Conservation (phyloP, 2,888 invertebrate species). For the Eubasilissa splendida region DNA sequence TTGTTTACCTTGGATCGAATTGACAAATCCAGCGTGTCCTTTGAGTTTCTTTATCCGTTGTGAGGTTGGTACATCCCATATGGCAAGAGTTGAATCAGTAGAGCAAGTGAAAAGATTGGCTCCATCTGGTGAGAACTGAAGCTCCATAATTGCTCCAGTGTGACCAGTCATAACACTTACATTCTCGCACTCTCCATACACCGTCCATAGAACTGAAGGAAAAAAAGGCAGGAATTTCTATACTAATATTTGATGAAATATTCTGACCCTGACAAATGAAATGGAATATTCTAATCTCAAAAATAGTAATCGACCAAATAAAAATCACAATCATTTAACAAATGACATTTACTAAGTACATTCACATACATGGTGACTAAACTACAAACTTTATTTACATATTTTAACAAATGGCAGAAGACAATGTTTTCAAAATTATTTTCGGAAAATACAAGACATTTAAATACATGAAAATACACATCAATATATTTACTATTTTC, state of each 20-base stretch:
- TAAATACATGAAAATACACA: too few relatives aligned
- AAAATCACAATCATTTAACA: too few relatives aligned
- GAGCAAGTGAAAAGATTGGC: slow-evolving; percentile 91
- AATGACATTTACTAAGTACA: too few relatives aligned
- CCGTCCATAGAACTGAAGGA: slow-evolving; percentile 89
- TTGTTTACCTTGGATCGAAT: slow-evolving; percentile 75
- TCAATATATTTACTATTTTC: too few relatives aligned
- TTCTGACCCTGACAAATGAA: too few relatives aligned
- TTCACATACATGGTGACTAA: too few relatives aligned
- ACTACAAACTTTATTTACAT: too few relatives aligned
- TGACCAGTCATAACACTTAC: slow-evolving; percentile 94
- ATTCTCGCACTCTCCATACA: slow-evolving; percentile 98
- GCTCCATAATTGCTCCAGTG: slow-evolving; percentile 94
- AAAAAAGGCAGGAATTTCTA: not conserved
- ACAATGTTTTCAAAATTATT: too few relatives aligned
- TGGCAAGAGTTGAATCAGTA: slow-evolving; percentile 94
- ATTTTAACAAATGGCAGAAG: too few relatives aligned
- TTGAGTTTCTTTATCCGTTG: slow-evolving; percentile 91
- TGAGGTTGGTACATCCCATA: slow-evolving; percentile 96
- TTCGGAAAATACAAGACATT: too few relatives aligned
- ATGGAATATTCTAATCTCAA: too few relatives aligned
- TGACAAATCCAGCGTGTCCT: slow-evolving; percentile 85
- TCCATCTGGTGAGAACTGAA: slow-evolving; percentile 90
- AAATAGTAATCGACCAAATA: too few relatives aligned
- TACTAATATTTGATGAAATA: not conserved